These are phyloP conservation scores for Trichopria drosophilae DNA, from an alignment of 2,888 invertebrate species.

Conservation along the genomic window DNA sequence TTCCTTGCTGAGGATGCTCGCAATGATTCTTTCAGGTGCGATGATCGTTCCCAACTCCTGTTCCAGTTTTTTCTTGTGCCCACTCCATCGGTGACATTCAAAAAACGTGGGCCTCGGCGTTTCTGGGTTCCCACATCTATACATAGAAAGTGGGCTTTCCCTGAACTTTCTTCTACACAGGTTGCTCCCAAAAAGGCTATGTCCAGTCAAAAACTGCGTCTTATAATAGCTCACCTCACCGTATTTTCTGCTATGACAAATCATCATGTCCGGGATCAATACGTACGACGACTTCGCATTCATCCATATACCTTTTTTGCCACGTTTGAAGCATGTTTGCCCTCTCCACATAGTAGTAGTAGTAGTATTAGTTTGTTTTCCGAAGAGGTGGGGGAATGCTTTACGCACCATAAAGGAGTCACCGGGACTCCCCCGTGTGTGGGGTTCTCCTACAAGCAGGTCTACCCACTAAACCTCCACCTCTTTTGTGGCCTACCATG, in stretches of 20 bases:
- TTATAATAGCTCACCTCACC: conserved; percentile 28
- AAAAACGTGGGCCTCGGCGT: conserved; percentile 7
- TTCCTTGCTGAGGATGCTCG: not conserved
- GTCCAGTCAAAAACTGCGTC: conserved; percentile 28
- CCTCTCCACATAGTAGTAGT: no score
- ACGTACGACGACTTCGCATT: conserved; percentile 18
- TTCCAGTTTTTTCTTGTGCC: not conserved
- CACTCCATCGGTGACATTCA: conserved; percentile 1
- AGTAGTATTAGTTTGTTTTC: no score
- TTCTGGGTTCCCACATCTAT: not conserved
- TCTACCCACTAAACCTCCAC: no score
- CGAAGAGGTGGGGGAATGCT: no score
- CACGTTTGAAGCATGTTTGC: conserved; percentile 10
- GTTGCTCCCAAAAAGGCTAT: conserved; percentile 26
- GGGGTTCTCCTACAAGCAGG: no score
- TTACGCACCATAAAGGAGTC: no score
- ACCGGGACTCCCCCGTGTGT: no score
- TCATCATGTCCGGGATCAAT: conserved; percentile 16
- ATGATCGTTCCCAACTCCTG: no score
- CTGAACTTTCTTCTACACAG: conserved; percentile 1
- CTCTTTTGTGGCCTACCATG: no score
- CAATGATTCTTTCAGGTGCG: not conserved
- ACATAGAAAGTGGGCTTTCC: conserved; percentile 1
- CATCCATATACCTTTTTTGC: conserved; percentile 27
- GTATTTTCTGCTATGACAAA: conserved; percentile 25